Conservation (phyloP, 2,113 vertebrate genomes). For the Odontophorus gujanensis region DNA sequence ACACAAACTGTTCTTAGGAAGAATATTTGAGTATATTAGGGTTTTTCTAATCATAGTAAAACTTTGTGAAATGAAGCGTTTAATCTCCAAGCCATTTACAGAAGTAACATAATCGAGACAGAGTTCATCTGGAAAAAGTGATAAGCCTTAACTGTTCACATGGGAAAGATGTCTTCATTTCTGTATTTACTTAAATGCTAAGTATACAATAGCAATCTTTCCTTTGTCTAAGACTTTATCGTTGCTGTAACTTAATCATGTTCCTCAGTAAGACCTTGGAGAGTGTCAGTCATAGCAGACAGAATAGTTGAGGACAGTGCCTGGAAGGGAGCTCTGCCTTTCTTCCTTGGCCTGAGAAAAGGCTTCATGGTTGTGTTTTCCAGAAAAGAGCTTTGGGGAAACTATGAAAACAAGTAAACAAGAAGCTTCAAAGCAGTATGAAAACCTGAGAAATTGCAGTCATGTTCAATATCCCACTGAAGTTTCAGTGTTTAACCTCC, state of each 20-base stretch:
- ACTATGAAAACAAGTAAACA: background rate
- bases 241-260: background rate
- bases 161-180: background rate
- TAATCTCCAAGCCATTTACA: background rate
- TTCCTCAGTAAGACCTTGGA: constrained; percentile 40
- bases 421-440: background rate
- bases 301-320: background rate
- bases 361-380: background rate
- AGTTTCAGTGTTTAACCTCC: background rate
- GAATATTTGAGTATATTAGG: background rate
- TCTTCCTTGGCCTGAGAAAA: background rate
- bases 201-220: background rate
- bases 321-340: background rate
- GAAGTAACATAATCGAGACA: background rate
- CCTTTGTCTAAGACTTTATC: background rate
- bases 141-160: background rate
- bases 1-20: background rate
- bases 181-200: background rate
- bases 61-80: background rate
- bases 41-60: background rate
- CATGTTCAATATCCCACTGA: background rate
- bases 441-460: background rate
- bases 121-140: background rate
- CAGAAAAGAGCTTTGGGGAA: background rate
- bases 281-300: background rate